Evolutionary conservation across 92 coral and sea anemone species (phyloP), one percentile per base, ranked within the genome.

Genomic region (Umimayanthus kanabou): DNA sequence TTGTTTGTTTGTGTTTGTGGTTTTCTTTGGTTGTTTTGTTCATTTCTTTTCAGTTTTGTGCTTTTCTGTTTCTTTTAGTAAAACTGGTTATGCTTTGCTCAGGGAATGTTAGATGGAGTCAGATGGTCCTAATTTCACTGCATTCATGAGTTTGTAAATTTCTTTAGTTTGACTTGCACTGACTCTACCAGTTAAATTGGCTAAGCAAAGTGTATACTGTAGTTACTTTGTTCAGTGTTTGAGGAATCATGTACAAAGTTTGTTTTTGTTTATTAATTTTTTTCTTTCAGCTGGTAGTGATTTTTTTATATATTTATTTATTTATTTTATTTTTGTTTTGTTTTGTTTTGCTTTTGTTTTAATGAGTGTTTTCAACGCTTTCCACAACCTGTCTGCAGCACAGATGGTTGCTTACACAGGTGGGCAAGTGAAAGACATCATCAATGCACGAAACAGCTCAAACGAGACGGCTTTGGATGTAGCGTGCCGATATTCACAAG

Each of bases 381-480:
- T 66, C 75, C 9, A 81, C 85, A 81, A 81, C 85, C 85, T 64
- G 39, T 42, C 76, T 30, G 75, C 87, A 83, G 87, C 78, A 45
- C 67, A 83, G 64, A 83, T 83, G 87, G 87, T 83, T 83, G 73
- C 78, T 71, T 70, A 9, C 87, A 70, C 87, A 93, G 96, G 93
- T 39, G 84, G 67, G 20, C 96, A 93, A 83, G 93, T 94, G 25
- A 82, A 92, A 26, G 96, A 95, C 57, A 88, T 94, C 53, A 90
- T 97, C 57, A 94, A 97, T 73, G 81, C 92, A 55, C 89, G 93
- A 5, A 97, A 97, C 89, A 87, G 89, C 43, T 93, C 94, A 4
- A 89, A 95, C 82, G 96, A 95, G 80, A 95, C 99, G 28, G 92
- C 99, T 33, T 73, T 97, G 67, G 97, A 97, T 58, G 94, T 97